Conservation (phyloP, 1,140 invertebrate species). For the Rhopalosiphum maidis region DNA sequence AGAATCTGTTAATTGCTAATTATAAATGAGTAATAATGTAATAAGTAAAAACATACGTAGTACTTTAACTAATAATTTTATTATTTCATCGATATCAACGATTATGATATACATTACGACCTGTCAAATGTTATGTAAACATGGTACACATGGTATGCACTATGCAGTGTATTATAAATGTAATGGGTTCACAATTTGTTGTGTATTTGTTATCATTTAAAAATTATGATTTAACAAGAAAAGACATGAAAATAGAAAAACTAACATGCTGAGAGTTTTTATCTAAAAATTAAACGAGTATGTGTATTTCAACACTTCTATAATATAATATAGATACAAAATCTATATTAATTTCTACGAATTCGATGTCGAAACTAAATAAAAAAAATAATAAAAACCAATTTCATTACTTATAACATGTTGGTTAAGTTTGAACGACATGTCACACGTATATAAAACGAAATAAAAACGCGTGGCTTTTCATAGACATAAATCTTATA, state of each 20-base stretch:
- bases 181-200: background rate
- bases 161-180: background rate
- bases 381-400: constrained; percentile 6
- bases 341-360: background rate
- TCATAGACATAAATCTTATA: constrained; percentile 1
- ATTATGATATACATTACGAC: background rate
- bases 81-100: background rate
- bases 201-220: background rate
- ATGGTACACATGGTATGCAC: background rate
- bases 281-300: background rate
- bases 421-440: constrained; percentile 10
- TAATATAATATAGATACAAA: background rate
- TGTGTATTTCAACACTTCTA: background rate
- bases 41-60: background rate
- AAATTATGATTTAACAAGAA: background rate
- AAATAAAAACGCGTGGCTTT: constrained; percentile 6
- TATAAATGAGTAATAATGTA: background rate
- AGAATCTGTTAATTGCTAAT: background rate
- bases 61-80: background rate
- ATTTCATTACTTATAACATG: constrained; percentile 27
- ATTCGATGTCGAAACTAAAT: background rate
- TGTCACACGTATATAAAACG: background rate
- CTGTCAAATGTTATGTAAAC: constrained; percentile 15
- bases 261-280: background rate
- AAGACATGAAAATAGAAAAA: background rate